phyloP scores from a whole-genome alignment of 2,113 vertebrate genomes.

The Alaudala cheleensis region DNA sequence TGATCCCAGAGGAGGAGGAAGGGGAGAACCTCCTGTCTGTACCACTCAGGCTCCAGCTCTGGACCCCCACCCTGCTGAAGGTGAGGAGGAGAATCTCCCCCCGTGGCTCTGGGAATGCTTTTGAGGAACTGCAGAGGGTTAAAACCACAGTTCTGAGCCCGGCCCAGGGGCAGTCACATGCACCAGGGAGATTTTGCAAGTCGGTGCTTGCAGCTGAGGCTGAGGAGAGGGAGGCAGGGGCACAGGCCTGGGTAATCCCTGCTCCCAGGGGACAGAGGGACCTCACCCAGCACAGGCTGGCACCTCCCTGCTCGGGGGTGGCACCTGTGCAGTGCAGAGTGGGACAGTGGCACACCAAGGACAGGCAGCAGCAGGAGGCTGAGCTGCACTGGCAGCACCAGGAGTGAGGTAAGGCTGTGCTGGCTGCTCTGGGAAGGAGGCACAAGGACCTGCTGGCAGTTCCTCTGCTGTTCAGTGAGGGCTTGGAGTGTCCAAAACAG shows the following conservation, averaged over 20 bases:
- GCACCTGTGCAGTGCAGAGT: background rate
- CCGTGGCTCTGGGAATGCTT: background rate
- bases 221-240: background rate
- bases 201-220: background rate
- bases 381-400: background rate
- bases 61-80: background rate
- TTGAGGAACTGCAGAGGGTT: background rate
- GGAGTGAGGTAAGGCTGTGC: slow-evolving; percentile 10
- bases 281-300: background rate
- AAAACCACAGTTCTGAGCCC: background rate
- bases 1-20: background rate
- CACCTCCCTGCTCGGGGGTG: accelerated
- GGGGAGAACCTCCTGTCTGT: background rate
- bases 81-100: background rate
- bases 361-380: background rate
- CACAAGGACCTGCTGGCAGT: background rate
- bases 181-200: slow-evolving; percentile 37
- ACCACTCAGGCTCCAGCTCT: background rate
- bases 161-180: slow-evolving; percentile 33
- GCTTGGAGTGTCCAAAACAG: background rate
- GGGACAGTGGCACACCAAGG: background rate
- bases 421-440: background rate
- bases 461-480: background rate
- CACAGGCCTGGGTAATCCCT: background rate
- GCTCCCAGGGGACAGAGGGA: background rate